Percentiles rank a stretch among this genome's conserved stretches.
phyloP scores from a whole-genome alignment of 2,113 vertebrate species.

The Microcebus jonahi region DNA sequence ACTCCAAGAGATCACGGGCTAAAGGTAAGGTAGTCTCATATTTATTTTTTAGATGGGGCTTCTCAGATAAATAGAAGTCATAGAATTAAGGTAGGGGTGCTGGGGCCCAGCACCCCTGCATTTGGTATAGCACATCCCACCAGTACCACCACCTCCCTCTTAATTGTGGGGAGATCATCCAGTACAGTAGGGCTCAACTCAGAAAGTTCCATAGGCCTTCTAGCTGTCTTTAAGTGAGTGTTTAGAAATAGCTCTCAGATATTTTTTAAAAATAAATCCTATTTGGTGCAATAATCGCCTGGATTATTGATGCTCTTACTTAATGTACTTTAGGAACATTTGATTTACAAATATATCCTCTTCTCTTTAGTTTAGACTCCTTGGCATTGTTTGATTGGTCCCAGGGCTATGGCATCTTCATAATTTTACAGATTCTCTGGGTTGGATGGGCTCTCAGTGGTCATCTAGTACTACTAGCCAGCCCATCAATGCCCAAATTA shows the following conservation, averaged over 20 bases:
- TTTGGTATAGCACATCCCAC: not conserved
- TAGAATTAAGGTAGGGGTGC: not conserved
- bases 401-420: not conserved
- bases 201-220: accelerated
- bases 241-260: not conserved
- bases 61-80: not conserved
- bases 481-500: accelerated
- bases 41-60: not conserved
- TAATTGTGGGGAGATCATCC: not conserved
- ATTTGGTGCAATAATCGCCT: not conserved
- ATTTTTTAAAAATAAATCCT: not conserved
- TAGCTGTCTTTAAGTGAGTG: not conserved
- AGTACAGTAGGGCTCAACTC: accelerated
- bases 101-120: too few species aligned
- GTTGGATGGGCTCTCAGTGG: accelerated
- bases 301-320: not conserved
- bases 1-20: not conserved
- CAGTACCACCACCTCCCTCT: too few species aligned
- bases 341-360: not conserved
- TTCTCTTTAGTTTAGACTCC: not conserved
- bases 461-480: accelerated
- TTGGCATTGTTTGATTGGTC: not conserved
- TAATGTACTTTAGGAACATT: not conserved
- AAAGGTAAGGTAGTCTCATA: not conserved
- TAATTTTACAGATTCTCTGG: not conserved